Evolutionary conservation across 2,113 vertebrate genomes (phyloP).

Genomic region (Haemorhous mexicanus): DNA sequence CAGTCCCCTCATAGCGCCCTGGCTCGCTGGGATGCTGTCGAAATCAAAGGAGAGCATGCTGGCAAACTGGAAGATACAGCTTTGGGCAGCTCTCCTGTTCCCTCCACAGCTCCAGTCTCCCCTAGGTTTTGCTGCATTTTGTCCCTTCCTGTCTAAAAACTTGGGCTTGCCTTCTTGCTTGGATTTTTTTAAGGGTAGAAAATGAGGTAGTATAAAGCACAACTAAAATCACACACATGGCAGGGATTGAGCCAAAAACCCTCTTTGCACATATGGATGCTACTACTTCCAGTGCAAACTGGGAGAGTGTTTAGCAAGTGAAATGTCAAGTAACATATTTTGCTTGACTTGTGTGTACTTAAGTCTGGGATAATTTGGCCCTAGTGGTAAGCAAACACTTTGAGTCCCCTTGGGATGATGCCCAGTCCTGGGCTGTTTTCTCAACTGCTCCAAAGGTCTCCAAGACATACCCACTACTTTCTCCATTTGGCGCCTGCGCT

Average conservation of each 20-base stretch:
- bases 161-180: not conserved
- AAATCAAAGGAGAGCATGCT: not conserved
- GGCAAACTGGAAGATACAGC: not conserved
- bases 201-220: not conserved
- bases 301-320: not conserved
- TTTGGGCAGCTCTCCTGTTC: not conserved
- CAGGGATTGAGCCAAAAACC: not conserved
- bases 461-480: not conserved
- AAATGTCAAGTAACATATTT: slow-evolving; percentile 11
- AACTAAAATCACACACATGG: not conserved
- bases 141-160: not conserved
- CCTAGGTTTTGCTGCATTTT: not conserved
- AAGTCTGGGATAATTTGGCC: not conserved
- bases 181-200: not conserved
- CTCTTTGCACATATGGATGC: not conserved
- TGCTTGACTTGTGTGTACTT: not conserved
- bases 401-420: not conserved
- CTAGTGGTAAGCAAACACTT: not conserved
- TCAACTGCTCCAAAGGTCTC: not conserved
- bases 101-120: too few species aligned
- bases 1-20: slow-evolving; percentile 90
- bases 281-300: not conserved
- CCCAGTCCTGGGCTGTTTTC: not conserved
- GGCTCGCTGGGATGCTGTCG: slow-evolving; percentile 75
- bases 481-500: not conserved